These are phyloP conservation scores for Eolophus roseicapilla DNA, from an alignment of 2,113 vertebrate species.

Conservation along the genomic window DNA sequence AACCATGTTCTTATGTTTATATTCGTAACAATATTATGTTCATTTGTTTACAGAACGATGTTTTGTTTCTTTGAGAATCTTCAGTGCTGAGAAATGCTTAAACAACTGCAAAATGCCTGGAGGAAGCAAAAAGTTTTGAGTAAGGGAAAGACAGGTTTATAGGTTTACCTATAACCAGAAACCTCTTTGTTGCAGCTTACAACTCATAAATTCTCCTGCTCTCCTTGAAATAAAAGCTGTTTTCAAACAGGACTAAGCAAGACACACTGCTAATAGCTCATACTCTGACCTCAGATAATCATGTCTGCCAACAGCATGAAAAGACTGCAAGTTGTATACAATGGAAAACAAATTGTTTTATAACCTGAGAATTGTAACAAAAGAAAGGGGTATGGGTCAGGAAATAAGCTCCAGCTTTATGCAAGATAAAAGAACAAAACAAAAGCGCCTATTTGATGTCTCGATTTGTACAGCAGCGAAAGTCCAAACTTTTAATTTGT, in stretches of 20 bases:
- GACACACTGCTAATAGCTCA: background rate
- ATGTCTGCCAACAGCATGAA: background rate
- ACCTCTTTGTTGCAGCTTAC: background rate
- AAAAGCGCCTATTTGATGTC: background rate
- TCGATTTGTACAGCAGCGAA: background rate
- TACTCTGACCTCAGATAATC: background rate
- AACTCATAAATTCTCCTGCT: background rate
- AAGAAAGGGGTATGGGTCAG: background rate
- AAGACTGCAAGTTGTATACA: background rate
- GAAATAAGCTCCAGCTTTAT: background rate
- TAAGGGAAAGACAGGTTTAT: background rate
- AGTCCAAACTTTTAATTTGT: background rate
- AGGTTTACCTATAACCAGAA: background rate
- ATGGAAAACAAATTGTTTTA: background rate
- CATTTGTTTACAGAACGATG: background rate
- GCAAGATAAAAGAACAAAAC: background rate
- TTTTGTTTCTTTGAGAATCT: background rate
- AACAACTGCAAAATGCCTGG: background rate
- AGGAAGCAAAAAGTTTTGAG: background rate
- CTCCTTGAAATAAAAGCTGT: background rate
- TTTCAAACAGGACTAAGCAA: background rate
- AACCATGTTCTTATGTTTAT: background rate
- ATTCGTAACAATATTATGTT: background rate
- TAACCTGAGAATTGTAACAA: background rate
- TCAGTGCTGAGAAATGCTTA: background rate